Evolutionary conservation across 1,140 invertebrate species (phyloP).

Genomic region (Acromyrmex charruanus): DNA sequence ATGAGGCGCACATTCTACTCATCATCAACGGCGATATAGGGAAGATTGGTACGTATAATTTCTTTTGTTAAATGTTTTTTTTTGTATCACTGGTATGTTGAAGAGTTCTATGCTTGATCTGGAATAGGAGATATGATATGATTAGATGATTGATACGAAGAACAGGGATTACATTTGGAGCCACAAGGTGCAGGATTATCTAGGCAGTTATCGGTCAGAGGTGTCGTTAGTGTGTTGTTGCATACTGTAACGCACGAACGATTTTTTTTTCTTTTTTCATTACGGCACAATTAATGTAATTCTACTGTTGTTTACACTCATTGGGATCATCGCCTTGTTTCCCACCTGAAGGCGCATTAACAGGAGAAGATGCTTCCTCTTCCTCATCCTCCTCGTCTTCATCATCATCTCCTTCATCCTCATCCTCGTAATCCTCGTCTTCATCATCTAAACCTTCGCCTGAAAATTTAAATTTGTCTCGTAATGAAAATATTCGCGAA

Average conservation of each 20-base stretch:
- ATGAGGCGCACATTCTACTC: slow-evolving; percentile 67
- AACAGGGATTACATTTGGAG: slow-evolving; percentile 72
- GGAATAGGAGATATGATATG: slow-evolving; percentile 83
- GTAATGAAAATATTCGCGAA: neutral
- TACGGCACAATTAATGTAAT: slow-evolving; percentile 63
- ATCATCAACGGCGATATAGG: slow-evolving; percentile 70
- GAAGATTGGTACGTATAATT: slow-evolving; percentile 65
- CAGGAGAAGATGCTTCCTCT: slow-evolving; percentile 73
- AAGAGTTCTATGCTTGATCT: slow-evolving; percentile 80
- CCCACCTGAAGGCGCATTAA: slow-evolving; percentile 75
- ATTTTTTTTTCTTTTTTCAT: slow-evolving; percentile 54
- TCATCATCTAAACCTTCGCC: slow-evolving; percentile 93
- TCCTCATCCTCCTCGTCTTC: slow-evolving; percentile 85
- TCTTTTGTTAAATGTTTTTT: slow-evolving; percentile 24
- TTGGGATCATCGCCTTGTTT: slow-evolving; percentile 75
- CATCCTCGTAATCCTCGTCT: slow-evolving; percentile 91
- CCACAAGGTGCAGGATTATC: slow-evolving; percentile 73
- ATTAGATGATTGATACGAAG: slow-evolving; percentile 75
- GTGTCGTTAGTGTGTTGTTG: slow-evolving; percentile 70
- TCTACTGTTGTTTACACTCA: slow-evolving; percentile 87
- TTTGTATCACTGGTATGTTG: slow-evolving; percentile 65
- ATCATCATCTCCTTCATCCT: slow-evolving; percentile 87
- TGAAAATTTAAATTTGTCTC: slow-evolving; percentile 68
- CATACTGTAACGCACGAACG: slow-evolving; percentile 71
- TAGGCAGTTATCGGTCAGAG: slow-evolving; percentile 76